Base-by-base conservation (phyloP, 2,888 invertebrate species). In the Odontomyia ornata region DNA sequence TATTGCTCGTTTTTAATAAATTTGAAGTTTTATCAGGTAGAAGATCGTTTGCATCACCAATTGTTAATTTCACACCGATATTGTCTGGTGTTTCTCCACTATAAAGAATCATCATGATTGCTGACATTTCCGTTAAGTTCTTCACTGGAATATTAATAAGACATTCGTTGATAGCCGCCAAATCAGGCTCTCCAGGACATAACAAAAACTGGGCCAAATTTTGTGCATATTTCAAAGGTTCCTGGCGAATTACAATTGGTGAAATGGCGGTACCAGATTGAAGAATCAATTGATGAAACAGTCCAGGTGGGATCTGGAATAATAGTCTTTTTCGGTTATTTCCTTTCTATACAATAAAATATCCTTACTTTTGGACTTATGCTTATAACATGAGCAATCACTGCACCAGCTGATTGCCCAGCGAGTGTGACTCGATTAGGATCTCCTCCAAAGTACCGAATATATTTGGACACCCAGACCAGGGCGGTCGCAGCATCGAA, bases 331-430 rank as follows among this genome's bases (percentile, higher is more conserved):
- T 52, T 52, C 13, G 43, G 43, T 43, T 43, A 43, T 43, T 43
- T 43, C 7, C 13, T 43, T 43, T 43, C n/a, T n/a, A n/a, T n/a
- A n/a, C n/a, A n/a, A n/a, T 43, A 7, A 25, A 64, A 64, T 43
- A 36, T 13, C n/a, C 21, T 69, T 69, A 84, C 83, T n/a, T 84
- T 79, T 11, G 85, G 85, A 79, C 84, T 85, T 30, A 83, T 80
- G 69, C 83, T 79, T 77, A 87, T 81, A 4, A 85, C 82, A 0
- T 85, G 83, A 0, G 85, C 84, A 1, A 86, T 87, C 0, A 87
- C 85, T 11, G 82, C 83, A 2, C 82, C 85, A n/a, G 88, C 88
- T 76, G 87, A 87, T 78, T 88, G 86, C 2, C 88, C 88, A 77
- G 86, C 84, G 3, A 88, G 81, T 0, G 88, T 88, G 0, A 88